Evolutionary conservation across 1,140 invertebrate species (phyloP), one percentile per base, ranked within the genome.

Genomic region (Drosophila virilis): DNA sequence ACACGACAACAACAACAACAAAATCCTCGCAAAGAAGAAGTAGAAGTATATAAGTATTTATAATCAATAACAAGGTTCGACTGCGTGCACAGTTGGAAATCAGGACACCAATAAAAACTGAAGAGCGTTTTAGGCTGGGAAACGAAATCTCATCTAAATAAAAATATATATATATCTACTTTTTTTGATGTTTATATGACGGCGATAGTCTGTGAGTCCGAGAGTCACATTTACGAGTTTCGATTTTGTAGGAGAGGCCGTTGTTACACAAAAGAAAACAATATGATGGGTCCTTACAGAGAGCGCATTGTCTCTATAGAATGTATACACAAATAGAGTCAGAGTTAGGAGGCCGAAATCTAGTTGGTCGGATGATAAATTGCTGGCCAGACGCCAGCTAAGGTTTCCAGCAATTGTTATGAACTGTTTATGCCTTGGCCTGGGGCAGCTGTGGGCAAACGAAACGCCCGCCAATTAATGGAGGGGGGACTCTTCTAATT

Each of bases 171-270:
- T 61, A 28, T 28, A 28, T 5, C 2, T 55, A 15, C 43, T 46
- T n/a, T 59, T 60, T 88, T 77, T 80, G 75, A 88, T 86, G 83
- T 86, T 86, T 86, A 86, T 86, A 88, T 79, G 83, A 71, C 68
- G 72, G 76, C 50, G 62, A 75, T 80, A 86, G 70, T 28, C 66
- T 74, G 42, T 22, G 22, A 62, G 61, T 17, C n/a, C 35, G 35
- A 43, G 67, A 77, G 28, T 43, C 65, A 66, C 42, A 38, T 61
- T 48, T 52, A 28, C 51, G 55, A 52, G n/a, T 57, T n/a, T 57
- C 22, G 22, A 37, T 22, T 59, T 43, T 32, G 35, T 54, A 65
- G 50, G 33, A 28, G 52, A 62, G 38, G 32, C 38, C 10, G 22
- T 62, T 28, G 12, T 37, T 51, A 51, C 15, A 60, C 17, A 69